Conservation (phyloP, 1,140 invertebrate genomes). For the Telenomus remus region DNA sequence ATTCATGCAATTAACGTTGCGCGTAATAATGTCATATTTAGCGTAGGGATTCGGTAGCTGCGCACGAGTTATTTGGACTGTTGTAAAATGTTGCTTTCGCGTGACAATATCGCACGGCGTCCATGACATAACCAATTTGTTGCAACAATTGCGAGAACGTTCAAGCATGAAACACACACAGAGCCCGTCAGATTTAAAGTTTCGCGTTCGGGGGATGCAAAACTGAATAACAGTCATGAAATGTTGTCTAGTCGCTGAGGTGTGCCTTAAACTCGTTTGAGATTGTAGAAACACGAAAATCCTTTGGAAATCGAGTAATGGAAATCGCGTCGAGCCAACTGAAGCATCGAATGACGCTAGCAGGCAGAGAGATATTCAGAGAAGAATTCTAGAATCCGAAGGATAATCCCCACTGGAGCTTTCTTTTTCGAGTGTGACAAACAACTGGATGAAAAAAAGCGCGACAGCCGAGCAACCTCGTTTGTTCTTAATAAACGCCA, state of each 20-base stretch:
- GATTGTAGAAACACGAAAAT: constrained; percentile 49
- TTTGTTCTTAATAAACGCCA: constrained; percentile 39
- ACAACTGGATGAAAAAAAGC: constrained; percentile 43
- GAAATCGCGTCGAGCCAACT: constrained; percentile 69
- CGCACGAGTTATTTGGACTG: background rate
- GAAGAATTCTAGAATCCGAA: constrained; percentile 59
- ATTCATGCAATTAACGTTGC: constrained; percentile 28
- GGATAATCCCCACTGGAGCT: constrained; percentile 65
- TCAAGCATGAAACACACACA: too few species aligned
- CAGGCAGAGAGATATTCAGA: constrained; percentile 56
- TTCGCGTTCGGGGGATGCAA: background rate
- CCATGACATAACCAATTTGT: too few species aligned
- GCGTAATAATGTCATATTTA: constrained; percentile 4
- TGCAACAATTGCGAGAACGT: too few species aligned
- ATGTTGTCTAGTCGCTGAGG: constrained; percentile 18
- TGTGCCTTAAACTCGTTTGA: constrained; percentile 45
- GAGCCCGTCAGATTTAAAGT: too few species aligned
- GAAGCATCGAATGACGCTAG: constrained; percentile 60
- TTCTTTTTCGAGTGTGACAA: constrained; percentile 61
- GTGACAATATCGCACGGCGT: constrained; percentile 10
- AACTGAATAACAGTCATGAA: constrained; percentile 14
- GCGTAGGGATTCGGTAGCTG: background rate
- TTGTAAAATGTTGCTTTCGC: constrained; percentile 7
- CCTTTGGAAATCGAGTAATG: constrained; percentile 70
- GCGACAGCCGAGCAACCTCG: constrained; percentile 19